Evolutionary conservation across 2,888 invertebrate species (phyloP).

Genomic region (Diplazon laetatorius): DNA sequence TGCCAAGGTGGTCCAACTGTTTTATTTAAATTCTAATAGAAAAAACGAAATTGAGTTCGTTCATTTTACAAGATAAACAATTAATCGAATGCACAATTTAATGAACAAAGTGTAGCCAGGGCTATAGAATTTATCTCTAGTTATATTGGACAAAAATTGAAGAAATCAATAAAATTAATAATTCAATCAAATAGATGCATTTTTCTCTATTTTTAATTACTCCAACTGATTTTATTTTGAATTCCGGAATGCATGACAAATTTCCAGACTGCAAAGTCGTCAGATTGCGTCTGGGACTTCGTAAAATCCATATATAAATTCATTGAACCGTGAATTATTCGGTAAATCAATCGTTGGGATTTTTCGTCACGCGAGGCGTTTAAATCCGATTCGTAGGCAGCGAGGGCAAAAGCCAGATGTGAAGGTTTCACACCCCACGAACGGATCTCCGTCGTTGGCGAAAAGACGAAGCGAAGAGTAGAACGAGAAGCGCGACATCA

Average conservation of each 20-base stretch:
- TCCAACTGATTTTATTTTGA: background rate
- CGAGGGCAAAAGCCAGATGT: background rate
- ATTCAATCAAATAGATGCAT: background rate
- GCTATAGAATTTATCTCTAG: no score
- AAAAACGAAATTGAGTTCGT: background rate
- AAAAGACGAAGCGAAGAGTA: constrained; percentile 40
- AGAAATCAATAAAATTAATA: background rate
- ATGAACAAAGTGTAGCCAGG: no score
- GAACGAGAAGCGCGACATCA: constrained; percentile 75
- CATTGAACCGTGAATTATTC: constrained; percentile 50
- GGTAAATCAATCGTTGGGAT: constrained; percentile 30
- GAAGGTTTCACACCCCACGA: background rate
- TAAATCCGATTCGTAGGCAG: constrained; percentile 50
- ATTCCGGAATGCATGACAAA: background rate
- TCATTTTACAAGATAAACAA: no score
- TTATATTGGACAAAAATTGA: no score
- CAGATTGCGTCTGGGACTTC: constrained; percentile 24
- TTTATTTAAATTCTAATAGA: no score
- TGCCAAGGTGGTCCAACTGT: no score
- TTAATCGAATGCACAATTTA: no score
- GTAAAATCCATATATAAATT: constrained; percentile 35
- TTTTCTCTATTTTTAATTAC: background rate
- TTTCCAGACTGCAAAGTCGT: background rate
- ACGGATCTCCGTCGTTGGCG: constrained; percentile 11
- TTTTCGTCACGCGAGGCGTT: constrained; percentile 60